Evolutionary conservation across 2,797 vertebrate species (phyloP).

Genomic region (Coccyzus lansbergi): DNA sequence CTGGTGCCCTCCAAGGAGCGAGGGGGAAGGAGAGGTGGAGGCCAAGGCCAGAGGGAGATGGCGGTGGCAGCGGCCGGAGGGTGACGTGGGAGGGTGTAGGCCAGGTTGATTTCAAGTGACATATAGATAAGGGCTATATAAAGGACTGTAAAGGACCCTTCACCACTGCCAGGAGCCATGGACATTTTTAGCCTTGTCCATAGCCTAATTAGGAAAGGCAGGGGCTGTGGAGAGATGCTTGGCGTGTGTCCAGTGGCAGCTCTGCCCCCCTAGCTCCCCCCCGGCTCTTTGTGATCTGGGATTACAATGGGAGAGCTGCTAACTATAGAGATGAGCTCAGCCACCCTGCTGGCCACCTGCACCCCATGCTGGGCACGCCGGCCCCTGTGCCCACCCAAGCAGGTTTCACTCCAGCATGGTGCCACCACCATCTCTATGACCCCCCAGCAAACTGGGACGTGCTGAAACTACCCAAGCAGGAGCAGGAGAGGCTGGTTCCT

Average conservation of each 20-base stretch:
- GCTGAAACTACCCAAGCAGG: not conserved
- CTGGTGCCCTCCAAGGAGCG: accelerated
- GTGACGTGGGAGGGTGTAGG: constrained; percentile 23
- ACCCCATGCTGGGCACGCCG: accelerated
- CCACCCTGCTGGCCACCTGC: not conserved
- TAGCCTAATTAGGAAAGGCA: constrained; percentile 79
- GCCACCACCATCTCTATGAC: not conserved
- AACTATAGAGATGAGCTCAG: constrained; percentile 78
- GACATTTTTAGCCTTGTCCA: constrained; percentile 60
- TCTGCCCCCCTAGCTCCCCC: not conserved
- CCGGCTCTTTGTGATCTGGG: constrained; percentile 71
- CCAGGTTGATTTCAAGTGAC: constrained; percentile 69
- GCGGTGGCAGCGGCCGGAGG: not conserved
- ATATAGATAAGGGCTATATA: constrained; percentile 74
- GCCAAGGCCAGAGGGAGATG: not conserved
- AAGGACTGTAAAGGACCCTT: constrained; percentile 65
- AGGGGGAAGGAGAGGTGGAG: not conserved
- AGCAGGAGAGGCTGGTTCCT: not conserved
- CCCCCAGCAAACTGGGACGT: not conserved
- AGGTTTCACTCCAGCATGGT: accelerated
- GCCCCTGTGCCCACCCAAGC: accelerated
- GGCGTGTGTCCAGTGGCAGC: constrained; percentile 49
- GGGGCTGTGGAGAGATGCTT: constrained; percentile 64
- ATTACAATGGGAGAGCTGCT: constrained; percentile 71
- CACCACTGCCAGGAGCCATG: constrained; percentile 38